Base-by-base conservation (phyloP, 2,797 vertebrate genomes). In the Diglossa cyanea region DNA sequence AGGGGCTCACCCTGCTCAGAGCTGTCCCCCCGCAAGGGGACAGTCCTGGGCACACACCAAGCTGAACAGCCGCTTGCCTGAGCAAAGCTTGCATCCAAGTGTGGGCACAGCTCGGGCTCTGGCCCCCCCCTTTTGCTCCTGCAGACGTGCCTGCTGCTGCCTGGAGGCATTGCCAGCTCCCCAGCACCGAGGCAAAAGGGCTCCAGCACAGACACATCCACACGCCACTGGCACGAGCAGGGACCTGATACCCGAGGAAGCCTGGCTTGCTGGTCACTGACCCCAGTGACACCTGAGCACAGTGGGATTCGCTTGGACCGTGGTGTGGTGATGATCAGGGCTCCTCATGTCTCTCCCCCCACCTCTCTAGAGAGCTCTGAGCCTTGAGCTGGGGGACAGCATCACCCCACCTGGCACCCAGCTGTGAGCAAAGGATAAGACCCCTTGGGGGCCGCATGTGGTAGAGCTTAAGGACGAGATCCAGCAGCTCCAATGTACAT, bases 401-500 rank as follows among this genome's bases (percentile, higher is more conserved):
- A 72, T 51, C 54, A 35, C 28, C 55, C 76, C 30, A 53, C 44
- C 44, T 40, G 17, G 68, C 50, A 87, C 20, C 24, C 2, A 4
- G 60, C 61, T 77, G 35, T 57, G 7, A 77, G 60, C 72, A 78
- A 85, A 73, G 28, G 44, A n/a, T 19, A 73, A 88, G 23, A 71
- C 19, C 39, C 42, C 26, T 50, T 53, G 45, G 72, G 85, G 37
- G 71, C 57, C 0, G 0, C 50, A 57, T 17, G 60, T 10, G 2
- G n/a, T 78, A 61, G 26, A 75, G 79, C 58, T 93, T 88, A 88
- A 93, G 58, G 66, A 94, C 21, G 48, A 74, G 80, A 77, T 53
- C 44, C 65, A 88, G 87, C 51, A 75, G 68, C 68, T 88, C 78
- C 55, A 62, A 44, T 8, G 17, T 71, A 72, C 19, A 2, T 74